Evolutionary conservation across 2,113 vertebrate species (phyloP), one percentile per base, ranked within the genome.

Genomic region (Colossoma macropomum): DNA sequence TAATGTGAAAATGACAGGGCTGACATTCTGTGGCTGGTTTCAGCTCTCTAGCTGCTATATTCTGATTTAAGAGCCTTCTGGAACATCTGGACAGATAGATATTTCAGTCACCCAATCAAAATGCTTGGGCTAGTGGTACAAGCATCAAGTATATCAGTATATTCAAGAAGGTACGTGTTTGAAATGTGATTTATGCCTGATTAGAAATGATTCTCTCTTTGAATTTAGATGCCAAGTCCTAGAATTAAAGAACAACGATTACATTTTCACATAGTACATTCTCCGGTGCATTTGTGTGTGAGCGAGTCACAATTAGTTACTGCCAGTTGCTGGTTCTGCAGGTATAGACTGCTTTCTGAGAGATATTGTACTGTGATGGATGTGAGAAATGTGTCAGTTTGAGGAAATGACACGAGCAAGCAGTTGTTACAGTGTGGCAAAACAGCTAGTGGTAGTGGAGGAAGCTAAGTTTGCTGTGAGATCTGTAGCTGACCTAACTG

Each of bases 341-440:
- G 38, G 68, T 71, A 62, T 25, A 71, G 19, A 45, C 68, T 71
- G 68, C 68, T 71, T 38, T n/a, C 34, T 21, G 17, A 38, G 32
- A 71, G 68, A 71, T n/a, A 45, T 25, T 10, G 41, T 71, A 34
- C 34, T 45, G 68, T n/a, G 68, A 71, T 71, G 4, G 68, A 71
- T 23, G 34, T 71, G 68, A 12, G 68, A 71, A 62, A 71, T 71
- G 68, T 45, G 68, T 71, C 13, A 45, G 68, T 15, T 45, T 23
- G 34, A 41, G 68, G 68, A 71, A 71, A 41, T 71, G 34, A 45
- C 68, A 45, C 23, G 12, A n/a, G 68, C 38, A 45, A 23, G 68
- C 68, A 71, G 68, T 45, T 71, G 68, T 41, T 70, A 41, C 32
- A 41, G 32, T 70, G 68, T 45, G 34, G 38, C 68, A 71, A 45